Base-by-base conservation (phyloP, 2,113 vertebrate genomes). In the Corythornis cristatus region DNA sequence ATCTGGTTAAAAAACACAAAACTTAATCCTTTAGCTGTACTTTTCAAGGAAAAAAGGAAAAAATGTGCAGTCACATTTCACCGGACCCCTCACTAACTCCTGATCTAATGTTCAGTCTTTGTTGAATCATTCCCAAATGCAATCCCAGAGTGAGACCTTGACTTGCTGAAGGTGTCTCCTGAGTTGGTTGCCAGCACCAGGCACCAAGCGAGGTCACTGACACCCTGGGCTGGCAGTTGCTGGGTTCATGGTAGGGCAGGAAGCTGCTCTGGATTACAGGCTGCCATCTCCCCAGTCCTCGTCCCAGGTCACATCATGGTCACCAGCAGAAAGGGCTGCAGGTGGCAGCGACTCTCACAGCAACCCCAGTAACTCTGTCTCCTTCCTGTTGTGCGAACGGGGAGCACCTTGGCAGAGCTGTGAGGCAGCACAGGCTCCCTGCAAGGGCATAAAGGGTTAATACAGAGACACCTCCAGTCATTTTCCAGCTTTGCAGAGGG, bases 341-440 rank as follows among this genome's bases (percentile, higher is more conserved):
- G 11, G 8, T 1, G 4, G 60, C 77, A 73, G 42, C 2, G 3
- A 5, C 22, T 26, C 17, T 37, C 26, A 60, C 64, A 11, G 23
- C 16, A 71, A 29, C 40, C n/a, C 40, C 33, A n/a, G 50, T 8
- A 22, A 12, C 18, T 1, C 25, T 22, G 57, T 13, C 12, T 86
- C 60, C 53, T 25, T 13, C 19, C 19, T 1, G 0, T 29, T 18
- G 15, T 26, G 26, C 15, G 15, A 19, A 66, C 0, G 1, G 17
- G 21, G 37, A 18, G 31, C 17, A 5, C 11, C 2, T 8, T 14
- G 54, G 54, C 26, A 73, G 60, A 50, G 58, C 42, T 33, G 1
- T 0, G 35, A 29, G 31, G 18, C 17, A 35, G 29, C 33, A 17
- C 8, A 20, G 14, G 16, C 14, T 37, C 25, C 3, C 35, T 3